These are phyloP conservation scores for Clivina fossor DNA, from an alignment of 2,888 invertebrate species.

Conservation along the genomic window DNA sequence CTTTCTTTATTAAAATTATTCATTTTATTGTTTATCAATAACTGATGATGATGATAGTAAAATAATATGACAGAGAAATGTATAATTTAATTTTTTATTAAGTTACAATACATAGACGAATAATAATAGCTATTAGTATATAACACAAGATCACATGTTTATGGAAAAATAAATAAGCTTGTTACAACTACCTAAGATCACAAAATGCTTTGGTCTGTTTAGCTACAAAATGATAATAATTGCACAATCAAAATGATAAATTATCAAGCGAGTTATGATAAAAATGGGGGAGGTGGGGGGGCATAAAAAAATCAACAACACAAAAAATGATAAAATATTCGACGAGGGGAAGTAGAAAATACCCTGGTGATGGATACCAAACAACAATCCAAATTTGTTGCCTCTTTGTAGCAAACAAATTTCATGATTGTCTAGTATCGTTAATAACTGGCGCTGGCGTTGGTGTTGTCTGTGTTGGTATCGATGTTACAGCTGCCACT, in stretches of 20 bases:
- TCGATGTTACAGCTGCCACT: neutral
- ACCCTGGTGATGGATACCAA: slow-evolving; percentile 30
- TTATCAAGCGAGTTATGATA: slow-evolving; percentile 20
- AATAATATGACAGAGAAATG: no score
- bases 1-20: no score
- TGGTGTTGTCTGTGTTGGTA: neutral
- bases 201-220: slow-evolving; percentile 35
- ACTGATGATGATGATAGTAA: no score
- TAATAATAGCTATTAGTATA: slow-evolving; percentile 28
- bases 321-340: slow-evolving; percentile 1
- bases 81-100: slow-evolving; percentile 29
- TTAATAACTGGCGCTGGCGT: slow-evolving; percentile 12
- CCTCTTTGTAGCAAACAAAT: neutral
- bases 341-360: slow-evolving; percentile 26
- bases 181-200: slow-evolving; percentile 31
- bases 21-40: no score
- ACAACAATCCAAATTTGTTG: slow-evolving; percentile 1
- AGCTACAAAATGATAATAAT: slow-evolving; percentile 31
- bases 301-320: slow-evolving; percentile 2
- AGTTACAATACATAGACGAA: slow-evolving; percentile 26
- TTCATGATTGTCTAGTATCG: slow-evolving; percentile 28
- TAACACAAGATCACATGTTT: slow-evolving; percentile 32
- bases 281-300: no score
- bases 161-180: slow-evolving; percentile 33
- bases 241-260: slow-evolving; percentile 26